Conservation (phyloP, 2,888 invertebrate species). For the Onchidella celtica region DNA sequence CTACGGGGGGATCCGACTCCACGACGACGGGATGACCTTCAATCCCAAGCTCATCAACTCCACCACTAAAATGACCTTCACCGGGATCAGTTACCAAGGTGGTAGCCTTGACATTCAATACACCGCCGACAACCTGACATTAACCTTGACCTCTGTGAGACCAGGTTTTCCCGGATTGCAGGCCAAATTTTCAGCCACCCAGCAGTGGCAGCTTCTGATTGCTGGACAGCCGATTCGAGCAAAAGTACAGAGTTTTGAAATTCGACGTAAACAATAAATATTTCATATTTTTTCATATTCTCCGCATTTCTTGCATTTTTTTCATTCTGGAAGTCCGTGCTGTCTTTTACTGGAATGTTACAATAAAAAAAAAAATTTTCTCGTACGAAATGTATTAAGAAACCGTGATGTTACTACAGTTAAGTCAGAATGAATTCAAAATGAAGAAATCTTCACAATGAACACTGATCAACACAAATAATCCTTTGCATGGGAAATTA, state of each 20-base stretch:
- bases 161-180: conserved; percentile 10
- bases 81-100: conserved; percentile 74
- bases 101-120: conserved; percentile 66
- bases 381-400: too few species aligned
- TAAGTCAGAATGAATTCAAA: too few species aligned
- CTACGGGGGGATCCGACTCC: conserved; percentile 79
- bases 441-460: too few species aligned
- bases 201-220: conserved; percentile 18
- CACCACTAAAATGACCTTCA: conserved; percentile 67
- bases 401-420: too few species aligned
- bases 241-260: conserved; percentile 26
- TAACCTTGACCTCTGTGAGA: conserved; percentile 44
- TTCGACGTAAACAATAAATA: conserved; percentile 1
- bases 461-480: too few species aligned
- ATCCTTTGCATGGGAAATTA: too few species aligned
- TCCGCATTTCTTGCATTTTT: neutral
- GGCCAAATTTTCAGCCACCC: neutral
- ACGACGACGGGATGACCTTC: conserved; percentile 61
- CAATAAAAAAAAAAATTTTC: too few species aligned
- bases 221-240: neutral
- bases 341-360: too few species aligned
- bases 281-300: neutral
- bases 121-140: conserved; percentile 41
- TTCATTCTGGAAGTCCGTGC: too few species aligned
- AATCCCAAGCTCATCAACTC: conserved; percentile 70